Conservation (phyloP, 1,140 invertebrate species). For the Nasonia giraulti region DNA sequence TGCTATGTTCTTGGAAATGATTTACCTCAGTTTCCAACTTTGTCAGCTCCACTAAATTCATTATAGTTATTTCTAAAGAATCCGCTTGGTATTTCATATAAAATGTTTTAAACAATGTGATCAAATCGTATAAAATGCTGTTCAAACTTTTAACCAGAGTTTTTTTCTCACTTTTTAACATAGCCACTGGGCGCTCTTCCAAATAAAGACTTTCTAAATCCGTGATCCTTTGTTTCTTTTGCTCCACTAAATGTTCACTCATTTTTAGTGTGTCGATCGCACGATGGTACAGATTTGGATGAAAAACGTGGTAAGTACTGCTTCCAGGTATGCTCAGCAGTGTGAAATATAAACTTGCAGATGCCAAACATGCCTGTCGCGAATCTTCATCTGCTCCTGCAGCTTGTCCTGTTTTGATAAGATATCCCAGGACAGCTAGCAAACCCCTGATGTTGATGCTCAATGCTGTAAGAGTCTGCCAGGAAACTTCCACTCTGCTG, state of each 20-base stretch:
- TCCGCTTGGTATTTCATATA: constrained; percentile 72
- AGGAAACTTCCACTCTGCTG: constrained; percentile 69
- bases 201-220: constrained; percentile 63
- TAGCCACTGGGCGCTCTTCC: constrained; percentile 49
- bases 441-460: constrained; percentile 73
- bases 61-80: constrained; percentile 73
- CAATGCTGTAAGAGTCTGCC: constrained; percentile 74
- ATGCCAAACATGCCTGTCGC: constrained; percentile 68
- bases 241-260: constrained; percentile 58
- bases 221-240: constrained; percentile 46
- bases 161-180: constrained; percentile 60
- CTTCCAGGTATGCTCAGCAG: constrained; percentile 76
- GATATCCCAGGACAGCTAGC: constrained; percentile 74
- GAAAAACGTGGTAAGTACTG: constrained; percentile 76
- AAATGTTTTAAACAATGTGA: constrained; percentile 71
- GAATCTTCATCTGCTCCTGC: constrained; percentile 64
- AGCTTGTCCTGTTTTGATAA: constrained; percentile 73
- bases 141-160: constrained; percentile 64
- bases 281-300: constrained; percentile 75
- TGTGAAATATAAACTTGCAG: constrained; percentile 73
- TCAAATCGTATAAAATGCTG: constrained; percentile 70
- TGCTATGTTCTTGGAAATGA: constrained; percentile 57
- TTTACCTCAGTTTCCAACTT: constrained; percentile 69
- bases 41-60: constrained; percentile 73
- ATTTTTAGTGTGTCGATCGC: constrained; percentile 74